A percentile compares a stretch with the other conserved stretches of the same genome.
phyloP scores from a whole-genome alignment of 2,797 vertebrate genomes.

The Sebastes steindachneri region DNA sequence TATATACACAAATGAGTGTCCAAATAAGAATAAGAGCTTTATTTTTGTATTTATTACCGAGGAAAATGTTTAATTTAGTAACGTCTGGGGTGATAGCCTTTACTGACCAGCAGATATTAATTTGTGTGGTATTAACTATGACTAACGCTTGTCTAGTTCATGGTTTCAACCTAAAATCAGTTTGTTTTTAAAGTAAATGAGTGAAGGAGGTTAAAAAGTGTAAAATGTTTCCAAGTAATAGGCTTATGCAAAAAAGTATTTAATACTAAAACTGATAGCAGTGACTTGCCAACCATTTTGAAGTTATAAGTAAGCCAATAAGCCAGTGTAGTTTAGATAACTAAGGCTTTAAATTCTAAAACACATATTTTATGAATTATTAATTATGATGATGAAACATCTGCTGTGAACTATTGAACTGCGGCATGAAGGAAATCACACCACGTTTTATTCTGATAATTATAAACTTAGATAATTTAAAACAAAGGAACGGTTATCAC shows the following conservation, averaged over 20 bases:
- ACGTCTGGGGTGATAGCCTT: not conserved
- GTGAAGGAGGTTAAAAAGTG: not conserved
- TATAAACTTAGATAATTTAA: fast-evolving
- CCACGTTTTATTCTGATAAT: not conserved
- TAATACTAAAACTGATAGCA: not conserved
- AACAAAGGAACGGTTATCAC: not conserved
- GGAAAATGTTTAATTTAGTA: not conserved
- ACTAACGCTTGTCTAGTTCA: not conserved
- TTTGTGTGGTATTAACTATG: not conserved
- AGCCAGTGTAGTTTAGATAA: constrained; percentile 17
- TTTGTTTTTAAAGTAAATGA: not conserved
- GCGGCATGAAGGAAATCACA: not conserved
- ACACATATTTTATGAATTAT: constrained; percentile 15
- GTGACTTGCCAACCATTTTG: constrained; percentile 19
- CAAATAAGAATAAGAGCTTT: not conserved
- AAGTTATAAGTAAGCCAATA: constrained; percentile 5
- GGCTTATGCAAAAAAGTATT: constrained; percentile 17
- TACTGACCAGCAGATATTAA: not conserved
- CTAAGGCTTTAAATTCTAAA: not conserved
- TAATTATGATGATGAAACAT: constrained; percentile 22
- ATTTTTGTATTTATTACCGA: not conserved
- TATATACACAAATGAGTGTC: not conserved
- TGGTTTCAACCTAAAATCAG: not conserved
- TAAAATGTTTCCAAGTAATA: not conserved
- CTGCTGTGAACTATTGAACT: constrained; percentile 21